Conservation (phyloP, 35 echinoderm and acorn worm genomes). For the Ophiothrix spiculata region DNA sequence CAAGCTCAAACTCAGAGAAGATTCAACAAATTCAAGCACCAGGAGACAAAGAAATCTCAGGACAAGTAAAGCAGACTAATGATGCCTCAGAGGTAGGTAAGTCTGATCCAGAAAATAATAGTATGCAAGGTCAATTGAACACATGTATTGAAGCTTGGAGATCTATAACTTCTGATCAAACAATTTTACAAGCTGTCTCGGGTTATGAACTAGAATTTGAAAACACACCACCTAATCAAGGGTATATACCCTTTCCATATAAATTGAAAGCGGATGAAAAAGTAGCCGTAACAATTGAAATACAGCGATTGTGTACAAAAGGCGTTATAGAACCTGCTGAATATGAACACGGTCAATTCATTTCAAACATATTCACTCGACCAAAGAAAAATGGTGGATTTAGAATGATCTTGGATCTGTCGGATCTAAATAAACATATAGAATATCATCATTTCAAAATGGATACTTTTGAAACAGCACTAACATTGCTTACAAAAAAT, state of each 20-base stretch:
- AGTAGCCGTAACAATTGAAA: constrained; percentile 37
- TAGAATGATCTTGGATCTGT: constrained; percentile 75
- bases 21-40: no score
- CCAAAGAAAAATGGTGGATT: constrained; percentile 53
- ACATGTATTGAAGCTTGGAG: no score
- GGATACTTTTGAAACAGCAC: constrained; percentile 60
- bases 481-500: constrained; percentile 34
- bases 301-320: constrained; percentile 28
- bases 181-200: constrained; percentile 45
- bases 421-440: constrained; percentile 59
- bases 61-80: no score
- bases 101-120: no score
- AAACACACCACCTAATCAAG: constrained; percentile 27
- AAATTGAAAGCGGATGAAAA: constrained; percentile 32
- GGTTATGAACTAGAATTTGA: constrained; percentile 61
- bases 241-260: constrained; percentile 32
- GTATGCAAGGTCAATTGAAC: no score
- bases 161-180: constrained; percentile 54
- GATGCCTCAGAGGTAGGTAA: no score
- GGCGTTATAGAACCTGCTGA: constrained; percentile 39
- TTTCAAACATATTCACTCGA: constrained; percentile 71
- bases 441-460: constrained; percentile 76
- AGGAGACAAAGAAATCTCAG: no score
- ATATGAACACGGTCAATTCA: constrained; percentile 22
- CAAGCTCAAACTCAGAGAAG: not conserved